Percentiles rank a stretch among this genome's conserved stretches.
Evolutionary conservation across 2,113 vertebrate genomes (phyloP).

Genomic region (Brevimyrus niger): DNA sequence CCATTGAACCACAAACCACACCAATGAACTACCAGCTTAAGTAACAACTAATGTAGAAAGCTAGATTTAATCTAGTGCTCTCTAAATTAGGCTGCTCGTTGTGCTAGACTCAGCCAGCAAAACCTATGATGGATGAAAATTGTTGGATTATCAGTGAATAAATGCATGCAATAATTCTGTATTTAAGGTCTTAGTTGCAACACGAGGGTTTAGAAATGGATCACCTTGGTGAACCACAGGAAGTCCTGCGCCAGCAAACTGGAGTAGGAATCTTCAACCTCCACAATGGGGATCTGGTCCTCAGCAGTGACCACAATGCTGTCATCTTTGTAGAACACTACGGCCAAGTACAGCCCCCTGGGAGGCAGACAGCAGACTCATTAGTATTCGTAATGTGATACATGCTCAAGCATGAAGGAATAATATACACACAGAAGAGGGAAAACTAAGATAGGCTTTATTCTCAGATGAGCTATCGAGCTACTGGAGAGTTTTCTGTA

Average conservation of each 20-base stretch:
- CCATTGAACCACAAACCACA: background rate
- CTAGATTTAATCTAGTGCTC: background rate
- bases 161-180: background rate
- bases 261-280: conserved; percentile 82
- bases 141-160: background rate
- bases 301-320: conserved; percentile 78
- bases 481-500: background rate
- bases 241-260: conserved; percentile 83
- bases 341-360: conserved; percentile 76
- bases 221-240: conserved; percentile 87
- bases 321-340: conserved; percentile 80
- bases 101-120: background rate
- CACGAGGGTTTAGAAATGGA: background rate
- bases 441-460: background rate
- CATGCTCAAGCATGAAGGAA: background rate
- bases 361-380: background rate
- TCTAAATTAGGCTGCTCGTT: background rate
- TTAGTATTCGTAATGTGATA: background rate
- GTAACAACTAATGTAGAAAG: background rate
- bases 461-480: background rate
- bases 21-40: background rate
- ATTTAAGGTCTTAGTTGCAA: background rate
- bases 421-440: background rate
- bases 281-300: conserved; percentile 82
- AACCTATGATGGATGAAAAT: background rate